phyloP scores from a whole-genome alignment of 2,888 invertebrate species.

The Napeogenes inachia region DNA sequence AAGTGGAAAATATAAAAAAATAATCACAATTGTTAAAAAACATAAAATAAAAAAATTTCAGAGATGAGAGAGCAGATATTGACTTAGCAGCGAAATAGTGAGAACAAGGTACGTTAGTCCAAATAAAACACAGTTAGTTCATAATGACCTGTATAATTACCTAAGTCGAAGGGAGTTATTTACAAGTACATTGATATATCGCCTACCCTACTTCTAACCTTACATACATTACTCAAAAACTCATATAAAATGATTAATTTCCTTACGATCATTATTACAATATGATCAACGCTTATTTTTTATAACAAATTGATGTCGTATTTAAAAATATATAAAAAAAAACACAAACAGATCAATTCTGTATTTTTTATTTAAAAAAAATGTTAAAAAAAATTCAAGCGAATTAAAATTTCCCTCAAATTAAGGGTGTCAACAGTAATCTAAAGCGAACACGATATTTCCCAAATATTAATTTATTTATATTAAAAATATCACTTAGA shows the following conservation, averaged over 20 bases:
- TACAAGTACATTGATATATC: conserved; percentile 70
- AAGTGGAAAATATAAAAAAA: too few relatives aligned
- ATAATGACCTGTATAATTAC: conserved; percentile 73
- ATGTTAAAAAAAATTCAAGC: background rate
- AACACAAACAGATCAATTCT: conserved; percentile 1
- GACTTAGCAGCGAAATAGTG: too few relatives aligned
- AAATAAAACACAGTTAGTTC: conserved; percentile 53
- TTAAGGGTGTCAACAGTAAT: background rate
- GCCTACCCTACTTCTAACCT: conserved; percentile 54
- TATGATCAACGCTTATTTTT: conserved; percentile 1
- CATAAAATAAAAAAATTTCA: too few relatives aligned
- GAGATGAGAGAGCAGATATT: too few relatives aligned
- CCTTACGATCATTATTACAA: background rate
- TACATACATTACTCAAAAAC: conserved; percentile 19
- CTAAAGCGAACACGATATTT: background rate
- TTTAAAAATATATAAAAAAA: background rate
- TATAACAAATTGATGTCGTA: conserved; percentile 1
- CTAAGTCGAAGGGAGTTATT: conserved; percentile 77
- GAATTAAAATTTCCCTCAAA: background rate
- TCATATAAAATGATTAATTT: background rate
- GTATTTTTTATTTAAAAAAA: background rate
- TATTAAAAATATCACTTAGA: conserved; percentile 13
- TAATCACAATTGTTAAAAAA: too few relatives aligned
- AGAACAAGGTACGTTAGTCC: background rate
- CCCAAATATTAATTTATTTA: background rate